phyloP scores from a whole-genome alignment of 2,888 invertebrate species.

The Drosophila anomalata region DNA sequence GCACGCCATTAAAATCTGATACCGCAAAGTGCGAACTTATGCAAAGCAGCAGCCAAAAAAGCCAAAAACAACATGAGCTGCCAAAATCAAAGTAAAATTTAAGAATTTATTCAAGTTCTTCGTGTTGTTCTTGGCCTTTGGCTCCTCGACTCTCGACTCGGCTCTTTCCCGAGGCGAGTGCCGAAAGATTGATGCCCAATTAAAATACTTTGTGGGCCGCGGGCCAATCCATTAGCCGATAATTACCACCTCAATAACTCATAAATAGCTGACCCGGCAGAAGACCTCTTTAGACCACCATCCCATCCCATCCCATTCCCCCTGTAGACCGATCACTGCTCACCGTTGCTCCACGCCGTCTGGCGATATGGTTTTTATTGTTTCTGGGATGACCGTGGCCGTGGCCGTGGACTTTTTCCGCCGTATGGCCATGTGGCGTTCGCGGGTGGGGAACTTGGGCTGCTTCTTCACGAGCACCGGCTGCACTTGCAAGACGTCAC shows the following conservation, averaged over 20 bases:
- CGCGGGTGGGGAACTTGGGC: constrained; percentile 88
- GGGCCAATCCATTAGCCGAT: constrained; percentile 54
- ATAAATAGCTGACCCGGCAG: constrained; percentile 49
- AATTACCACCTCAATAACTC: constrained; percentile 69
- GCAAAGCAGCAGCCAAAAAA: constrained; percentile 49
- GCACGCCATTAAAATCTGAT: constrained; percentile 30
- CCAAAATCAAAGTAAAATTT: constrained; percentile 43
- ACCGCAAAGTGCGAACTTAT: constrained; percentile 59
- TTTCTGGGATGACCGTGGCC: constrained; percentile 23
- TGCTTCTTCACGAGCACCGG: constrained; percentile 85
- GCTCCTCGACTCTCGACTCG: background rate
- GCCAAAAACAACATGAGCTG: constrained; percentile 12
- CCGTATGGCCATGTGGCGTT: constrained; percentile 88
- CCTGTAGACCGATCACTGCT: background rate
- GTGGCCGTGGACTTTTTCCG: constrained; percentile 84
- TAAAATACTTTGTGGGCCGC: constrained; percentile 62
- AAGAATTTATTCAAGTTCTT: constrained; percentile 41
- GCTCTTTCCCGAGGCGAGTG: constrained; percentile 25
- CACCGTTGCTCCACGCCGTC: constrained; percentile 27
- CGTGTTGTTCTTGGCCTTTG: constrained; percentile 9
- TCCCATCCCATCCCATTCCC: background rate
- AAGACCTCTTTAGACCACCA: background rate
- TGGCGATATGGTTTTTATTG: background rate
- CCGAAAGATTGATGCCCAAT: constrained; percentile 73
- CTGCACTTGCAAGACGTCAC: constrained; percentile 79